phyloP scores from a whole-genome alignment of 2,888 invertebrate species.

The Andrena dorsata region DNA sequence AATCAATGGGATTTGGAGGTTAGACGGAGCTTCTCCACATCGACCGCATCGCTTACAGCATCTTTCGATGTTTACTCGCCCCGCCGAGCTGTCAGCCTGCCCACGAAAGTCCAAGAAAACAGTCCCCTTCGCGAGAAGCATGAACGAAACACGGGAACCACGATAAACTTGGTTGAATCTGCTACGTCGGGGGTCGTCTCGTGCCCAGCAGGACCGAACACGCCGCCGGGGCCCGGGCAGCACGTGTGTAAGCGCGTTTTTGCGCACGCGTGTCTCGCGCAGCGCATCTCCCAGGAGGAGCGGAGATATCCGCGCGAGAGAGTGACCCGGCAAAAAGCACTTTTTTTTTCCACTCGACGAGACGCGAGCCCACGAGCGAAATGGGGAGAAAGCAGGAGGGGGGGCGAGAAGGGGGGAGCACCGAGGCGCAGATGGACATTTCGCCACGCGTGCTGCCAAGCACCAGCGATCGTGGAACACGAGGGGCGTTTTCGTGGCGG shows the following conservation, averaged over 20 bases:
- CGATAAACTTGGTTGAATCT: conserved; percentile 21
- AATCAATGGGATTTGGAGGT: too few species aligned
- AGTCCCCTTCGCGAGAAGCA: not conserved
- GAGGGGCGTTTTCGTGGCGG: conserved; percentile 57
- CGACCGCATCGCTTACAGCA: too few species aligned
- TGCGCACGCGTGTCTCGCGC: conserved; percentile 66
- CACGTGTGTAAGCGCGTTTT: conserved; percentile 72
- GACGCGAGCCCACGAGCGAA: conserved; percentile 21
- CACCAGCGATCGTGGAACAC: conserved; percentile 50
- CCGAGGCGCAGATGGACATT: conserved; percentile 61
- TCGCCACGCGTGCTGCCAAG: conserved; percentile 60
- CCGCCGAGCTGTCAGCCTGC: conserved; percentile 5
- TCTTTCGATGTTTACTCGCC: not conserved
- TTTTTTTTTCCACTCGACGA: conserved; percentile 35
- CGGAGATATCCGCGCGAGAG: conserved; percentile 48
- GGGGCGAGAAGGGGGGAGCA: not conserved
- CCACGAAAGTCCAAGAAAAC: conserved; percentile 13
- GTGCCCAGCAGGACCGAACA: conserved; percentile 61
- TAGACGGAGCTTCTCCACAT: too few species aligned
- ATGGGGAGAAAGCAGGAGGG: not conserved
- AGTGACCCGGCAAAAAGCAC: conserved; percentile 59
- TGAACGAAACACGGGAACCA: not conserved
- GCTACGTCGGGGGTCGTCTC: conserved; percentile 68
- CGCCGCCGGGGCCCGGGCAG: conserved; percentile 53
- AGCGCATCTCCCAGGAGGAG: conserved; percentile 72